phyloP scores from a whole-genome alignment of 2,797 vertebrate genomes.

The Sciurus carolinensis region DNA sequence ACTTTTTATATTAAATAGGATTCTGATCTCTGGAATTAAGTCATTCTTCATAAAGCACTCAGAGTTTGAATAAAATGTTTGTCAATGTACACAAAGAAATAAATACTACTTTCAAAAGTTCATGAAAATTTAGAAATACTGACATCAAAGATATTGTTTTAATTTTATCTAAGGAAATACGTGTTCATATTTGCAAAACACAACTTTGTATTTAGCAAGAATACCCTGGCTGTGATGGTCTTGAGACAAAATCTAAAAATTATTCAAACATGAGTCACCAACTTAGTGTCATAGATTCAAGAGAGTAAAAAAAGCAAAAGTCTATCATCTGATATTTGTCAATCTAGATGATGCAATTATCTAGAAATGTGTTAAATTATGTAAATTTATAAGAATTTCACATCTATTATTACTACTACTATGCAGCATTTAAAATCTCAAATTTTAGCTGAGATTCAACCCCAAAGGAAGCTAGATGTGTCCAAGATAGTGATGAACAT shows the following conservation, averaged over 20 bases:
- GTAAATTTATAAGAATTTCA: neutral
- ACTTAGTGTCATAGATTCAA: neutral
- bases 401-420: neutral
- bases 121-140: neutral
- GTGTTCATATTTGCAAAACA: neutral
- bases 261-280: neutral
- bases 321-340: neutral
- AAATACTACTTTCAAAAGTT: neutral
- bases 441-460: neutral
- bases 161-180: slow-evolving; percentile 5
- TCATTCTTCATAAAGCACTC: neutral
- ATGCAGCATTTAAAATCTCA: neutral
- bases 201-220: neutral
- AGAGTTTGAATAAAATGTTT: neutral
- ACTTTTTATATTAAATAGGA: neutral
- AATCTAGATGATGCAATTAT: neutral
- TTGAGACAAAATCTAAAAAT: neutral
- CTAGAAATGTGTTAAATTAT: neutral
- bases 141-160: neutral
- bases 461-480: neutral
- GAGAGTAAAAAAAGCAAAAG: slow-evolving; percentile 15
- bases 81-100: neutral
- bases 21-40: neutral
- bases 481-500: neutral
- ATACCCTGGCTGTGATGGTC: neutral